Base-by-base conservation (phyloP, 2,113 vertebrate genomes). In the Thunnus thynnus region DNA sequence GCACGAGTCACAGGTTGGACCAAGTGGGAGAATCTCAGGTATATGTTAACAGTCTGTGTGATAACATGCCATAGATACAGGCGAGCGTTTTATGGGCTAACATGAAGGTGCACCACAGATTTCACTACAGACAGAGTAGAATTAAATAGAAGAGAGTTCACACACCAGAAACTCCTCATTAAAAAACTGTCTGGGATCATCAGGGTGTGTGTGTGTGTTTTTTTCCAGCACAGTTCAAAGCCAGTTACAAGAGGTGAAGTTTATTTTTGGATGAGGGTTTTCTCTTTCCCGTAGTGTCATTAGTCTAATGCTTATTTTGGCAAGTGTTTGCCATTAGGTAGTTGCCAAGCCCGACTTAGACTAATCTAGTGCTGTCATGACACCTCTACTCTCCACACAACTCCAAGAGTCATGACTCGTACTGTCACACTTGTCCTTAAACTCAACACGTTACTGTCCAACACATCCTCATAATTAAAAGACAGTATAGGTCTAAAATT, bases 21-120 rank as follows among this genome's bases (percentile, higher is more conserved):
- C 65, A 63, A 55, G 58, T 27, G 2, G 17, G 58, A 73, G 73
- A 83, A 83, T 83, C 55, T 89, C 70, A 78, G 78, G 82, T 84
- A 89, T 92, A 80, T 67, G 83, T 84, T 82, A 69, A 76, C 67
- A 76, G 64, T 46, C 25, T 58, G 69, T 57, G 72, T 69, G 88
- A 86, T 84, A 82, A 88, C 70, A 81, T 52, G 68, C 79, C 84
- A 82, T 65, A 58, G 61, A 82, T 77, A 70, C 65, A 69, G 14
- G 60, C 32, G 2, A 13, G 25, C 0, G 3, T 77, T 92, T 91
- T 68, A 86, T 71, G 48, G 41, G 16, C 32, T 13, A 20, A 82
- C 74, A 78, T 77, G 61, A 76, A 86, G 70, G 68, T 44, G 58
- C 27, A 67, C 12, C 50, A 16, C 60, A 68, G 63, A 60, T 80